A percentile compares a stretch with the other conserved stretches of the same genome.
phyloP scores from a whole-genome alignment of 2,113 vertebrate species.

The Mus pahari region DNA sequence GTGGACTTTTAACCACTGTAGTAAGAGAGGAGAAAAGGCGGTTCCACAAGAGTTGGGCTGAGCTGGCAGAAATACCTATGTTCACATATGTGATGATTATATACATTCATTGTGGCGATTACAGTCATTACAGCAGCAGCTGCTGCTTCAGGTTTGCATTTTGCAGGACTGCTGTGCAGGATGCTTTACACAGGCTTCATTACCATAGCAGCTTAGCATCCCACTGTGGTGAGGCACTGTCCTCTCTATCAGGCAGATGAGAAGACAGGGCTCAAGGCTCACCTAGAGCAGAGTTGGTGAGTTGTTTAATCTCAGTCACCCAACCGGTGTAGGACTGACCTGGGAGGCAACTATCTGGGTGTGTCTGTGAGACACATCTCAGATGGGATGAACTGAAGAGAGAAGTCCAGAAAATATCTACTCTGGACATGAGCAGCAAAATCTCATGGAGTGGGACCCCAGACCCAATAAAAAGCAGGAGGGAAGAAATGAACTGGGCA shows the following conservation, averaged over 20 bases:
- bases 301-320: neutral
- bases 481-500: neutral
- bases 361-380: neutral
- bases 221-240: neutral
- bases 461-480: neutral
- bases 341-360: neutral
- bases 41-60: neutral
- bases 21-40: neutral
- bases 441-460: neutral
- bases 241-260: neutral
- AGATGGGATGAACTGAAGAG: neutral
- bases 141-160: neutral
- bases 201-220: neutral
- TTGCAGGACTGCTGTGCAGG: neutral
- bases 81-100: neutral
- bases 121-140: slow-evolving; percentile 26
- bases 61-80: slow-evolving; percentile 27
- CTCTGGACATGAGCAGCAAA: neutral
- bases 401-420: neutral
- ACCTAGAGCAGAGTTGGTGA: neutral
- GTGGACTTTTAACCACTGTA: neutral
- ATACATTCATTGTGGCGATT: neutral
- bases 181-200: neutral
- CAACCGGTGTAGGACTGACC: neutral
- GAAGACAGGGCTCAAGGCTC: neutral